phyloP scores from a whole-genome alignment of 2,888 invertebrate genomes.

The Hofmannophila pseudospretella region DNA sequence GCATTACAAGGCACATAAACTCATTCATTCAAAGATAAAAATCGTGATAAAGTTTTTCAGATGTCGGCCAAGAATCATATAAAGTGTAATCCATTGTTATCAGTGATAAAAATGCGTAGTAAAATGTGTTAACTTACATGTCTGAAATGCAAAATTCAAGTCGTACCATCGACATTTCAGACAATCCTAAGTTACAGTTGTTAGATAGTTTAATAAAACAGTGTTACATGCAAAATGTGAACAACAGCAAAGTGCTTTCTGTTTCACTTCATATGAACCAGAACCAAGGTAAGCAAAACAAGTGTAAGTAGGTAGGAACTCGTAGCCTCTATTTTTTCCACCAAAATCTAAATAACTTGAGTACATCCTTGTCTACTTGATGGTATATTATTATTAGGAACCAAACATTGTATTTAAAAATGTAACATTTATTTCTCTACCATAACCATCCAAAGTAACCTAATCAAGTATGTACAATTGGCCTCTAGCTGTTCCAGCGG shows the following conservation, averaged over 20 bases:
- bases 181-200: slow-evolving; percentile 16
- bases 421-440: too few species aligned
- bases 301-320: neutral
- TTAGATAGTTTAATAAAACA: slow-evolving; percentile 17
- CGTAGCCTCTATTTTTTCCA: too few species aligned
- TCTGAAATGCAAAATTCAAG: slow-evolving; percentile 17
- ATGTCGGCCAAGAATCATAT: slow-evolving; percentile 20
- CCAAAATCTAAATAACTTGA: too few species aligned
- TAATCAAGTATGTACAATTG: too few species aligned
- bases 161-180: slow-evolving; percentile 10
- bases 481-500: too few species aligned
- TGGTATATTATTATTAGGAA: too few species aligned
- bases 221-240: slow-evolving; percentile 19
- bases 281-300: slow-evolving; percentile 15
- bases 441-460: too few species aligned
- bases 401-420: too few species aligned
- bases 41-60: slow-evolving; percentile 17
- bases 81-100: slow-evolving; percentile 9
- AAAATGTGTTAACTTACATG: neutral
- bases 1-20: slow-evolving; percentile 18
- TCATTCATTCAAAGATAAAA: slow-evolving; percentile 3
- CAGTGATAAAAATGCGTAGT: neutral
- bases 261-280: slow-evolving; percentile 1
- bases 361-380: too few species aligned
- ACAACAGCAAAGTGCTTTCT: slow-evolving; percentile 16